Conservation (phyloP, 2,888 invertebrate genomes). For the Patella depressa region DNA sequence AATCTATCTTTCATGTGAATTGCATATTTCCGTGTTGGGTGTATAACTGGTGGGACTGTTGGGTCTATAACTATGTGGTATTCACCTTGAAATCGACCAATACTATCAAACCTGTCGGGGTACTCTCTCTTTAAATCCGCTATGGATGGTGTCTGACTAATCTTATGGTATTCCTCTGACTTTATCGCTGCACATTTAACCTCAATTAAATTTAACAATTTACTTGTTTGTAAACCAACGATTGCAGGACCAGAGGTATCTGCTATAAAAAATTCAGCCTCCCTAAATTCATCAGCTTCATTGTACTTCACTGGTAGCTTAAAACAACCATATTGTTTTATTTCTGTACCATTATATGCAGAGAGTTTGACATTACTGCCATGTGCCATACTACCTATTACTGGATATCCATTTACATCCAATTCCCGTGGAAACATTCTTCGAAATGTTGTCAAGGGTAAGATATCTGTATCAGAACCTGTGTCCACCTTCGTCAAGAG, state of each 20-base stretch:
- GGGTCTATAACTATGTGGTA: neutral
- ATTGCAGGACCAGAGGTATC: neutral
- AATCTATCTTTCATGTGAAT: neutral
- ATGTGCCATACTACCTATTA: neutral
- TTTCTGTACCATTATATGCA: neutral
- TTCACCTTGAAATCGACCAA: neutral
- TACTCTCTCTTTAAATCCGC: neutral
- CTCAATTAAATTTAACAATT: neutral
- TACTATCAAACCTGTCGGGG: neutral
- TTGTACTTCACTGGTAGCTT: neutral
- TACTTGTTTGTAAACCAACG: neutral
- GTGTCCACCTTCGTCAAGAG: neutral
- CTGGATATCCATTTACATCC: neutral
- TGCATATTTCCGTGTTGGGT: neutral
- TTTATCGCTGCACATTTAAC: neutral
- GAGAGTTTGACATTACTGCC: neutral
- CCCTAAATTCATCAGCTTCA: neutral
- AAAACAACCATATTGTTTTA: neutral
- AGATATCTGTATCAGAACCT: neutral
- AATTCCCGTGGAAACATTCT: neutral
- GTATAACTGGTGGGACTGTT: neutral
- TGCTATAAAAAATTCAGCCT: neutral
- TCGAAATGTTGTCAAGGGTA: neutral
- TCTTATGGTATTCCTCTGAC: neutral
- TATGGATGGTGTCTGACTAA: neutral